Percentiles rank a stretch among this genome's conserved stretches.
phyloP scores from a whole-genome alignment of 2,888 invertebrate species.

The Netelia virgata region DNA sequence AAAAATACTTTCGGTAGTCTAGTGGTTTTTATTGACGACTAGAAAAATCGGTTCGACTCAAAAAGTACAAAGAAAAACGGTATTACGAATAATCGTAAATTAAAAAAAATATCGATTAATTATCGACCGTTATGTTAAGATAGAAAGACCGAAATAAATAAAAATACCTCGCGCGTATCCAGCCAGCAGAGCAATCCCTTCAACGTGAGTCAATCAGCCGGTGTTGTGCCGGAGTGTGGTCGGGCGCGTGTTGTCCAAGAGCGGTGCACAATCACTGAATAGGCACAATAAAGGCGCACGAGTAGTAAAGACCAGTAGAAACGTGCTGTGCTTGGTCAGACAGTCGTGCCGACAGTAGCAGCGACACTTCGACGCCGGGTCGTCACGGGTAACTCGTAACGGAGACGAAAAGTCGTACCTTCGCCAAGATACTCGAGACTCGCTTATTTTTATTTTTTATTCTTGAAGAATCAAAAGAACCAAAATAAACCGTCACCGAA shows the following conservation, averaged over 20 bases:
- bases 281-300: slow-evolving; percentile 56
- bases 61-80: no score
- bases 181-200: slow-evolving; percentile 28
- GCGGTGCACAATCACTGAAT: slow-evolving; percentile 66
- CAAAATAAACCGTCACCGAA: no score
- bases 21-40: no score
- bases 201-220: background rate
- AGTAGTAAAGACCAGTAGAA: slow-evolving; percentile 42
- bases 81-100: no score
- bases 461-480: background rate
- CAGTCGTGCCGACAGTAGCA: slow-evolving; percentile 20
- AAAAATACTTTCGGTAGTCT: no score
- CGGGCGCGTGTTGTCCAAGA: background rate
- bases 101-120: background rate
- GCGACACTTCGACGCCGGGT: background rate
- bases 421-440: no score
- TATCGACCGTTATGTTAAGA: background rate
- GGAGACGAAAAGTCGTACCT: background rate
- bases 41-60: no score
- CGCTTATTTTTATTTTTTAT: no score
- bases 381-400: background rate
- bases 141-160: background rate
- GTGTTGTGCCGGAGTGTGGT: background rate
- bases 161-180: slow-evolving; percentile 59
- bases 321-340: slow-evolving; percentile 52